Evolutionary conservation across 2,113 vertebrate species (phyloP).

Genomic region (Delphinus delphis): DNA sequence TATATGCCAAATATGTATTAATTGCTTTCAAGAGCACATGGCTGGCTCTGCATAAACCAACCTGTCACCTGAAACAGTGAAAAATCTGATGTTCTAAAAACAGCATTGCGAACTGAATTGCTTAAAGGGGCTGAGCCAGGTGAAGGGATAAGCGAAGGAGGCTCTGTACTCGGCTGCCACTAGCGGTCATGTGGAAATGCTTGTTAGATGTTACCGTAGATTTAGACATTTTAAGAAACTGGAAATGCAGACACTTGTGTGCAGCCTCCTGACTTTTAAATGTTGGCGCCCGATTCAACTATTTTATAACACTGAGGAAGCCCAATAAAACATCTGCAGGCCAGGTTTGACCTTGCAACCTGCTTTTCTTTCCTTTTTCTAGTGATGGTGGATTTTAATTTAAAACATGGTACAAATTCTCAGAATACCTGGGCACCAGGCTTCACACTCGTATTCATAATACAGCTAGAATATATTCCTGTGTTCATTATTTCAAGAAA

Average conservation of each 20-base stretch:
- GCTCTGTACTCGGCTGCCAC: accelerated
- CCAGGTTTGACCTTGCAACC: background rate
- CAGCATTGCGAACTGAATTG: background rate
- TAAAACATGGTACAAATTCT: background rate
- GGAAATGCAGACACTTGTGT: background rate
- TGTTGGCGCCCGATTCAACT: background rate
- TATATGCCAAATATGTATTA: background rate
- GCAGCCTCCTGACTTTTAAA: background rate
- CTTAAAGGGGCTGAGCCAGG: background rate
- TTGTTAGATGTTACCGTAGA: accelerated
- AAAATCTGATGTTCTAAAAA: background rate
- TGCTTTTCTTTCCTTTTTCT: background rate
- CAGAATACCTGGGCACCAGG: background rate
- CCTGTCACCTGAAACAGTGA: background rate
- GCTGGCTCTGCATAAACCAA: background rate
- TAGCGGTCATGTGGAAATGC: background rate
- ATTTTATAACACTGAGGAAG: background rate
- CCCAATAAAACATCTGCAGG: background rate
- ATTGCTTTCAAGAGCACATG: background rate
- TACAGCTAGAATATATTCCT: background rate
- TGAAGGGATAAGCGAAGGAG: background rate
- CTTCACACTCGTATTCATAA: background rate
- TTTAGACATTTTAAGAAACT: background rate
- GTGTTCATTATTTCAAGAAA: background rate
- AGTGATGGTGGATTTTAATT: background rate